Evolutionary conservation across 2,113 vertebrate genomes (phyloP).

Genomic region (Chionomys nivalis): DNA sequence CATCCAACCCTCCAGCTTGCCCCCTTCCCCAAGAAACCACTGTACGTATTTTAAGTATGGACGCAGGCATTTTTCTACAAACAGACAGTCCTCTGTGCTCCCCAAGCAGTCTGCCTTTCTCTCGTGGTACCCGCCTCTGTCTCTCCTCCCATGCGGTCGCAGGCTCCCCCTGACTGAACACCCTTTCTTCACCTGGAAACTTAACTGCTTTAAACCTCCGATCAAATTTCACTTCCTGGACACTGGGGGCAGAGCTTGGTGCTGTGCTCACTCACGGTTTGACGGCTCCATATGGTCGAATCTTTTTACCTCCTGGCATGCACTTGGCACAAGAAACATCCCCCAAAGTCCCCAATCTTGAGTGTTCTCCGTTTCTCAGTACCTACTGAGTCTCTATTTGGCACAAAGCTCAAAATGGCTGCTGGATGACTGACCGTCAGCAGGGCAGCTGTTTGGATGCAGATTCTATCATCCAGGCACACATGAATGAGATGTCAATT

Average conservation of each 20-base stretch:
- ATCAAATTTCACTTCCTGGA: background rate
- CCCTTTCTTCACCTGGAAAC: background rate
- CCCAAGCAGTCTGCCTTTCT: rapidly evolving
- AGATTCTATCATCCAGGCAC: background rate
- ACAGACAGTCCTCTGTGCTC: background rate
- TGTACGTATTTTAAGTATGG: background rate
- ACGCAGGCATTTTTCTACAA: background rate
- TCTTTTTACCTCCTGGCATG: background rate
- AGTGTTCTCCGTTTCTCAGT: background rate
- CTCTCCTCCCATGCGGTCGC: no score
- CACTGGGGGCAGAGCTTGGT: background rate
- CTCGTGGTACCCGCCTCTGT: rapidly evolving
- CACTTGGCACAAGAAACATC: background rate
- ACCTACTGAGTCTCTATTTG: background rate
- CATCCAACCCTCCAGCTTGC: background rate
- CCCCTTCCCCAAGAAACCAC: background rate
- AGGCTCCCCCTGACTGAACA: background rate
- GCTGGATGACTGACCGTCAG: background rate
- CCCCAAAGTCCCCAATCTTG: background rate
- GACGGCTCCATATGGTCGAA: background rate
- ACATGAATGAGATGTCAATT: background rate
- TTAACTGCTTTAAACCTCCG: background rate
- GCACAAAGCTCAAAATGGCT: background rate
- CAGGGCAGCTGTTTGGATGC: background rate
- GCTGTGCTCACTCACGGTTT: background rate